Percentiles rank a stretch among this genome's conserved stretches.
These are phyloP conservation scores for Watsonalla cultraria DNA, from an alignment of 2,888 invertebrate species.

Conservation along the genomic window DNA sequence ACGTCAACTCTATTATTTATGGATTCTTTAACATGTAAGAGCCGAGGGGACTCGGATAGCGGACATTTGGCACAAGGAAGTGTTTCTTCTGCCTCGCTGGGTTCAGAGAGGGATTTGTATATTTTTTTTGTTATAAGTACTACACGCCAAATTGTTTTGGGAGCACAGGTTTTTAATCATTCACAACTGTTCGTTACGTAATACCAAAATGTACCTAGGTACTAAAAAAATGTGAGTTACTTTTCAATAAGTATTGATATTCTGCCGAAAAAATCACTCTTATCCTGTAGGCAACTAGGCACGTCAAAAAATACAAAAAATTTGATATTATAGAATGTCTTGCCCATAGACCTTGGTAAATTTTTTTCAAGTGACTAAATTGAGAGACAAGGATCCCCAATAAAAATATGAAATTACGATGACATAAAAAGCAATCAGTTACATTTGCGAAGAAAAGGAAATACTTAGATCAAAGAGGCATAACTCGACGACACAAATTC, in stretches of 20 bases:
- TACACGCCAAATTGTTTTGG: constrained; percentile 29
- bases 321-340: no score
- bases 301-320: no score
- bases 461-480: constrained; percentile 52
- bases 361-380: no score
- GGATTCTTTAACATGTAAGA: constrained; percentile 79
- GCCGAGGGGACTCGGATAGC: constrained; percentile 37
- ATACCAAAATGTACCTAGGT: no score
- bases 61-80: constrained; percentile 74
- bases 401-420: constrained; percentile 33
- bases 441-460: constrained; percentile 40
- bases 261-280: no score
- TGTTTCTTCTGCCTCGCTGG: constrained; percentile 62
- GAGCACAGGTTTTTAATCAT: constrained; percentile 15
- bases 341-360: no score
- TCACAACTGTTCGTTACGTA: neutral
- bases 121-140: constrained; percentile 25
- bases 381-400: neutral
- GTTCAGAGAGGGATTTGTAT: constrained; percentile 44
- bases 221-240: neutral
- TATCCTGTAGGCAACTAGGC: no score
- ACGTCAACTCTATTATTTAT: constrained; percentile 79
- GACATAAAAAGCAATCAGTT: constrained; percentile 48
- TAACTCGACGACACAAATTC: constrained; percentile 40
- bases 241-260: no score